Percentiles rank a stretch among this genome's conserved stretches.
Evolutionary conservation across 2,797 vertebrate genomes (phyloP).

Genomic region (Astyanax mexicanus): DNA sequence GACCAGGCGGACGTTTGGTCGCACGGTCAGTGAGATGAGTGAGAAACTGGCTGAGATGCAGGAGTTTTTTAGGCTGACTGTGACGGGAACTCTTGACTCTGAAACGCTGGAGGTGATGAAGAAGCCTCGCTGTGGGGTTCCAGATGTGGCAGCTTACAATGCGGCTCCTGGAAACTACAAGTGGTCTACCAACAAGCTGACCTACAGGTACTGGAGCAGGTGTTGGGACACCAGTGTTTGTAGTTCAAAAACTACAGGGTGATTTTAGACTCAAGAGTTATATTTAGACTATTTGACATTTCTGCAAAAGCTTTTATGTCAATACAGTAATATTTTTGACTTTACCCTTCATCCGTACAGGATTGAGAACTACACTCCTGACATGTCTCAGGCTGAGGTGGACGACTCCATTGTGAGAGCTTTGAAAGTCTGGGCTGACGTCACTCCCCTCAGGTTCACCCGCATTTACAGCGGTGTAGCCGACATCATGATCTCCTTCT

Average conservation of each 20-base stretch:
- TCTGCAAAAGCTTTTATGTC: too few relatives aligned
- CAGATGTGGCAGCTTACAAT: conserved; percentile 79
- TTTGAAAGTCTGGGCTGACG: conserved; percentile 87
- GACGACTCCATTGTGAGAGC: conserved; percentile 85
- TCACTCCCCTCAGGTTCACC: conserved; percentile 87
- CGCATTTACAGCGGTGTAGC: conserved; percentile 79
- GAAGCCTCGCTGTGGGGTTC: conserved; percentile 88
- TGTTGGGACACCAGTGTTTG: too few relatives aligned
- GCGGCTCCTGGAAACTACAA: conserved; percentile 69
- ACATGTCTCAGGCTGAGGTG: conserved; percentile 83
- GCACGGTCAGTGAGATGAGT: conserved; percentile 3
- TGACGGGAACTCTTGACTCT: conserved; percentile 82
- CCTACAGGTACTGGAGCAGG: conserved; percentile 85
- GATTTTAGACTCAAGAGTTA: too few relatives aligned
- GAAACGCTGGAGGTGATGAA: conserved; percentile 87
- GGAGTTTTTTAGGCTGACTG: conserved; percentile 81
- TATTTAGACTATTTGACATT: too few relatives aligned
- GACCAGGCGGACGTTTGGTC: not conserved
- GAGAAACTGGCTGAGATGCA: conserved; percentile 90
- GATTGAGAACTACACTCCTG: conserved; percentile 90
- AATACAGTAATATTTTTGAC: too few relatives aligned
- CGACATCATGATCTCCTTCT: conserved; percentile 93
- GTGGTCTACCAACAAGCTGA: conserved; percentile 83
- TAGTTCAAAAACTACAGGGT: too few relatives aligned
- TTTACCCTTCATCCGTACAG: conserved; percentile 75